Conservation (phyloP, 1,140 invertebrate genomes). For the Leptinotarsa lineolata region DNA sequence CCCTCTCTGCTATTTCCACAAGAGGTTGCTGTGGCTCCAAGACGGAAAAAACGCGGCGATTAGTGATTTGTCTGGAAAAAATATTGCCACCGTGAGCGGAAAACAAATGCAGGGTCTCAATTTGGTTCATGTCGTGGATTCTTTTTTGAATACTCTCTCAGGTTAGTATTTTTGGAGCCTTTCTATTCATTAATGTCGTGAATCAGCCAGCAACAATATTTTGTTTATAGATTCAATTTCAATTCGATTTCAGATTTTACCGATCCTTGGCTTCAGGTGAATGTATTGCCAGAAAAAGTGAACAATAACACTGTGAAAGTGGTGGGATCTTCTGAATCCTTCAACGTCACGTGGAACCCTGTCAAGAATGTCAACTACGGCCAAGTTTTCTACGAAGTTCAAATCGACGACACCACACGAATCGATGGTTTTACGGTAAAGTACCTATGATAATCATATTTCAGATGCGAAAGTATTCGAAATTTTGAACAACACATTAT, state of each 20-base stretch:
- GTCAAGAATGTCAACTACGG: conserved; percentile 77
- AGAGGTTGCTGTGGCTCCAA: conserved; percentile 79
- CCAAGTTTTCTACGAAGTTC: conserved; percentile 81
- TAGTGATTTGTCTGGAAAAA: conserved; percentile 75
- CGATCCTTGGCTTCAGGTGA: conserved; percentile 54
- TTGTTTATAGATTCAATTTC: no score
- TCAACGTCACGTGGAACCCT: conserved; percentile 80
- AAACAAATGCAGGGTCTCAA: conserved; percentile 67
- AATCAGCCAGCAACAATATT: no score
- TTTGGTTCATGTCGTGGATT: conserved; percentile 74
- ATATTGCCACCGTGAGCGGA: conserved; percentile 72
- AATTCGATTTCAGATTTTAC: neutral
- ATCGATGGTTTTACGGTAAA: conserved; percentile 51
- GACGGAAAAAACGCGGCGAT: conserved; percentile 76
- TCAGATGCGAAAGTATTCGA: neutral
- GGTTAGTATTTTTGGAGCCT: conserved; percentile 47
- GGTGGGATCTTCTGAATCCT: conserved; percentile 72
- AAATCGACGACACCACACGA: conserved; percentile 60
- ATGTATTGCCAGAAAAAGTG: conserved; percentile 73
- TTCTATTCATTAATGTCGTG: neutral
- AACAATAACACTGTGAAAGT: conserved; percentile 66
- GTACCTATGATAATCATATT: no score
- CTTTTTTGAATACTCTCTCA: conserved; percentile 65
- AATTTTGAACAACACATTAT: neutral
- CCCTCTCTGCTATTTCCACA: conserved; percentile 78